A percentile compares a stretch with the other conserved stretches of the same genome.
Conservation (phyloP, 2,113 vertebrate genomes). For the Ancistrus triradiatus region DNA sequence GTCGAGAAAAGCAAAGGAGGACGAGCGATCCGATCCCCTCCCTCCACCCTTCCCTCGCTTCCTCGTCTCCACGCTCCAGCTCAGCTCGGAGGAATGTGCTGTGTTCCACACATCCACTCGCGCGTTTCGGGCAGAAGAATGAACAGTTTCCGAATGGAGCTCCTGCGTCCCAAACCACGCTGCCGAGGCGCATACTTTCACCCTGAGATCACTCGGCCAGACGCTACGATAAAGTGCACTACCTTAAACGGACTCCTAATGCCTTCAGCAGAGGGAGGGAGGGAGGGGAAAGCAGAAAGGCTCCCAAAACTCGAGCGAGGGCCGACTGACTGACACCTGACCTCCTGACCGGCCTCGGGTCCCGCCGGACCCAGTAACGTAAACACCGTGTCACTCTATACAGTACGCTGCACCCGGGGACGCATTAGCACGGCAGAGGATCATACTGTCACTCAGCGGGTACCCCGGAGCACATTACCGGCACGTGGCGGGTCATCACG, state of each 20-base stretch:
- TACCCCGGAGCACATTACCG: too few relatives aligned
- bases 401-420: too few relatives aligned
- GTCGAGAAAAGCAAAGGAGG: too few relatives aligned
- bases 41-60: conserved; percentile 45
- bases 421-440: too few relatives aligned
- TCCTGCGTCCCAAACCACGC: conserved; percentile 59
- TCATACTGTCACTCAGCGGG: too few relatives aligned
- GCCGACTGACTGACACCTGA: too few relatives aligned
- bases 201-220: conserved; percentile 66
- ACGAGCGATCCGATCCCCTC: too few relatives aligned
- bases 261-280: conserved; percentile 39
- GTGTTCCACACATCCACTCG: conserved; percentile 73
- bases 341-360: too few relatives aligned
- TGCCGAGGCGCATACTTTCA: conserved; percentile 74
- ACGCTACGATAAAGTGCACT: conserved; percentile 50
- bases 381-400: too few relatives aligned
- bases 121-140: conserved; percentile 80
- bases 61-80: conserved; percentile 75
- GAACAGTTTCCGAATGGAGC: conserved; percentile 77
- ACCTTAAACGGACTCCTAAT: conserved; percentile 57
- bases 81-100: conserved; percentile 89
- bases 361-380: too few relatives aligned
- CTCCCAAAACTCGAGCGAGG: too few relatives aligned
- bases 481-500: too few relatives aligned
- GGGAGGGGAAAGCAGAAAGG: background rate